phyloP scores from a whole-genome alignment of 2,797 vertebrate species.

The Hozukius guyotensis region DNA sequence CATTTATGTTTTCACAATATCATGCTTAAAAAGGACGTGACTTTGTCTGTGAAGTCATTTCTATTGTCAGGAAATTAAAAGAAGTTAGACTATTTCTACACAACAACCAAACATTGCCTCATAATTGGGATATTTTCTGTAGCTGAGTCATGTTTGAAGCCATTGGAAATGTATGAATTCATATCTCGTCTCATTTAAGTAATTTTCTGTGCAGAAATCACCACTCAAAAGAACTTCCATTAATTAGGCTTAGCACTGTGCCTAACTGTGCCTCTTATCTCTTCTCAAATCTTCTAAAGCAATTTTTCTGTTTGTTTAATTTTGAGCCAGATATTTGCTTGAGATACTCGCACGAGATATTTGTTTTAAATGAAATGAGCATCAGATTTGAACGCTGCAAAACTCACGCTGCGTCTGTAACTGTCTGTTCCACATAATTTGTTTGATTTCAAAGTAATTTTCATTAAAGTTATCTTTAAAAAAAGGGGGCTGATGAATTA shows the following conservation, averaged over 20 bases:
- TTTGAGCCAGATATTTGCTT: background rate
- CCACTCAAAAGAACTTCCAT: background rate
- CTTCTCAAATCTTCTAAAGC: background rate
- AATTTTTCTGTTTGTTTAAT: background rate
- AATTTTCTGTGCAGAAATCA: background rate
- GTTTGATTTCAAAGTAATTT: constrained; percentile 21
- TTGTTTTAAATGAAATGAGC: constrained; percentile 8
- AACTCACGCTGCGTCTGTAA: background rate
- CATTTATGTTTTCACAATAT: constrained; percentile 13
- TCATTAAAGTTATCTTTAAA: constrained; percentile 5
- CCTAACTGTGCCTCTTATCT: background rate
- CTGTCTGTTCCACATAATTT: constrained; percentile 6
- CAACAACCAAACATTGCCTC: background rate
- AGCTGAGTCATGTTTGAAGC: background rate
- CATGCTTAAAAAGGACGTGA: background rate
- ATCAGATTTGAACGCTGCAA: background rate
- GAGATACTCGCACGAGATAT: background rate
- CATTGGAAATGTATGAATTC: background rate
- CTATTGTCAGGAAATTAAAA: background rate
- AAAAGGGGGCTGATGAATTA: constrained; percentile 3
- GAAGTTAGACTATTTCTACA: background rate
- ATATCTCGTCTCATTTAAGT: background rate
- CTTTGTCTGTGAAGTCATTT: background rate
- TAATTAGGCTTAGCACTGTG: background rate
- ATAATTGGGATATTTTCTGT: background rate